Percentiles rank a stretch among this genome's conserved stretches.
phyloP scores from a whole-genome alignment of 1,140 invertebrate genomes.

The Nasonia longicornis region DNA sequence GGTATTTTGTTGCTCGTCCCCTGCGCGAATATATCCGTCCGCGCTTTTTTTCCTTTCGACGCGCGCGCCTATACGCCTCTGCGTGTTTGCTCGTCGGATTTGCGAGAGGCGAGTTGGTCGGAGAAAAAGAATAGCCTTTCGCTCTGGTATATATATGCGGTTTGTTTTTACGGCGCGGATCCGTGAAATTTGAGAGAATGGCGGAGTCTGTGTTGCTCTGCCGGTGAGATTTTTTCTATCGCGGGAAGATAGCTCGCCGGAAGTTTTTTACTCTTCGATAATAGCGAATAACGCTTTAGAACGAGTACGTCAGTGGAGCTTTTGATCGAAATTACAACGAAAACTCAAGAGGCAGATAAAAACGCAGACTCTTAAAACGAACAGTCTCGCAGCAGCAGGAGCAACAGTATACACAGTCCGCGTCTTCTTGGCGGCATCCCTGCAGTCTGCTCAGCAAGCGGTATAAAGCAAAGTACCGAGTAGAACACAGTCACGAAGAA shows the following conservation, averaged over 20 bases:
- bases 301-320: too few species aligned
- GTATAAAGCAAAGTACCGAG: conserved; percentile 20
- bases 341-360: neutral
- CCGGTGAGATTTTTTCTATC: too few species aligned
- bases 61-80: too few species aligned
- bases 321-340: too few species aligned
- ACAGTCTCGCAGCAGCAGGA: neutral
- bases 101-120: neutral
- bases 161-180: neutral
- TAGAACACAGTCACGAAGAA: conserved; percentile 23
- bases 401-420: neutral
- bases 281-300: too few species aligned
- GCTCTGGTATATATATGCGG: neutral
- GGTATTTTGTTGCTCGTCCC: conserved; percentile 2
- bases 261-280: too few species aligned
- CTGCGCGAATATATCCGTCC: neutral
- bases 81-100: neutral
- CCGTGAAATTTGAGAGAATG: neutral
- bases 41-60: neutral
- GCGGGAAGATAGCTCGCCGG: too few species aligned
- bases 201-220: neutral
- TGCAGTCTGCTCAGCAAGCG: neutral
- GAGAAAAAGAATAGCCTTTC: neutral
- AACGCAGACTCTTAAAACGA: neutral
- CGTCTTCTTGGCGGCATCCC: too few species aligned